These are phyloP conservation scores for Saimiri boliviensis DNA, from an alignment of 2,113 vertebrate species.

Conservation along the genomic window DNA sequence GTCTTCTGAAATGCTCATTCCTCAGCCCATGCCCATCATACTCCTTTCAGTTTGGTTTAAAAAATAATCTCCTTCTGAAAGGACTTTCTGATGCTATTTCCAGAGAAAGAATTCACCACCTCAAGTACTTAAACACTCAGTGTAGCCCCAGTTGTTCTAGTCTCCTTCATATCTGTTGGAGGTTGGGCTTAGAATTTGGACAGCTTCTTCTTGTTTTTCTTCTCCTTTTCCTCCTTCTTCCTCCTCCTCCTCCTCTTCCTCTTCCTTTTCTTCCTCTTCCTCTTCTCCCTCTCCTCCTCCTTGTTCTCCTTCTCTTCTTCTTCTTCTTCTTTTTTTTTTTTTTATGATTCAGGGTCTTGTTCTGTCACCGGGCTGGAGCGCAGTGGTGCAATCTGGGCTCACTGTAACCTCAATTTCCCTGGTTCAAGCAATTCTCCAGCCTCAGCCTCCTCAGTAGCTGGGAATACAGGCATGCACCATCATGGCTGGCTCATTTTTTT, in stretches of 20 bases:
- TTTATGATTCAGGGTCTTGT: too few species aligned
- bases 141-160: neutral
- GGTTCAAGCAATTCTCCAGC: too few species aligned
- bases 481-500: too few species aligned
- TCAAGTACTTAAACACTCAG: neutral
- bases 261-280: rapidly evolving
- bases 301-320: too few species aligned
- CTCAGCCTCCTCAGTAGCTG: too few species aligned
- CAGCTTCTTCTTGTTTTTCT: rapidly evolving
- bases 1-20: neutral
- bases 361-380: too few species aligned
- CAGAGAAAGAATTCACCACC: neutral
- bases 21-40: neutral
- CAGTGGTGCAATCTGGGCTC: too few species aligned
- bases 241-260: too few species aligned
- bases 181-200: neutral
- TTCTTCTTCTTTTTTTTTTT: too few species aligned
- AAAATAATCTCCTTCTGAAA: neutral
- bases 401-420: too few species aligned
- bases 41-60: neutral
- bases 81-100: neutral
- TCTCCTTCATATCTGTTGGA: neutral
- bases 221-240: rapidly evolving
- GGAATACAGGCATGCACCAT: too few species aligned
- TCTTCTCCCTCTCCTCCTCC: too few species aligned